Conservation (phyloP, 2,888 invertebrate species). For the Leptothorax acervorum region DNA sequence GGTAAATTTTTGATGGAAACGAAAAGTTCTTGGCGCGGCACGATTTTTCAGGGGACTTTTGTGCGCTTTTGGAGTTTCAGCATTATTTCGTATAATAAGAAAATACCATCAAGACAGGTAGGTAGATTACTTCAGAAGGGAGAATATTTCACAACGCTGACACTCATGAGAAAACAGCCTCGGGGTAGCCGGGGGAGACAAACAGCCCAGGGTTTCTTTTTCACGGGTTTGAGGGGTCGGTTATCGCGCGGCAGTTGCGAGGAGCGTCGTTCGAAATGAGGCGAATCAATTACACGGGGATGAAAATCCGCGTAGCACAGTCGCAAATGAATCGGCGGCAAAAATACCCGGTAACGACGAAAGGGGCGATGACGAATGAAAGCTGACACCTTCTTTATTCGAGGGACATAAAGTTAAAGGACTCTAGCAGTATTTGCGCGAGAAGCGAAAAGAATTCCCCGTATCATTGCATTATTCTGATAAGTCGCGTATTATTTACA, state of each 20-base stretch:
- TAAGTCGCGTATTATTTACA: neutral
- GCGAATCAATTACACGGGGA: slow-evolving; percentile 44
- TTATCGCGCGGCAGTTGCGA: slow-evolving; percentile 40
- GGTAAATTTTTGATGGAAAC: slow-evolving; percentile 2
- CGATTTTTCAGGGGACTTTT: neutral
- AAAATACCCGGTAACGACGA: slow-evolving; percentile 1
- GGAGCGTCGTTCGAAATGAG: slow-evolving; percentile 28
- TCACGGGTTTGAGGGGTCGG: slow-evolving; percentile 40
- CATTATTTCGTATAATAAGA: slow-evolving; percentile 20
- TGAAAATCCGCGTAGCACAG: slow-evolving; percentile 26
- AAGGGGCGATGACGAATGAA: slow-evolving; percentile 25
- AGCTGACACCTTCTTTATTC: slow-evolving; percentile 12
- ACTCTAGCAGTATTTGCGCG: neutral
- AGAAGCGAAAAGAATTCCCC: neutral
- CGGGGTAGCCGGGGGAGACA: slow-evolving; percentile 31
- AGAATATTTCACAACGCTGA: slow-evolving; percentile 52
- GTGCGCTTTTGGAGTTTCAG: neutral
- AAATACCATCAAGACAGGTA: slow-evolving; percentile 55
- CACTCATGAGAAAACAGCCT: slow-evolving; percentile 41
- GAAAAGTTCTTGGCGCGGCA: neutral
- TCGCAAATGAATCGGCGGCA: neutral
- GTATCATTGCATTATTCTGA: neutral
- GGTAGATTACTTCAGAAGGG: slow-evolving; percentile 50
- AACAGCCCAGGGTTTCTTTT: slow-evolving; percentile 44
- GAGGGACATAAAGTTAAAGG: slow-evolving; percentile 14